Evolutionary conservation across 2,113 vertebrate genomes (phyloP).

Genomic region (Malurus cyaneus): DNA sequence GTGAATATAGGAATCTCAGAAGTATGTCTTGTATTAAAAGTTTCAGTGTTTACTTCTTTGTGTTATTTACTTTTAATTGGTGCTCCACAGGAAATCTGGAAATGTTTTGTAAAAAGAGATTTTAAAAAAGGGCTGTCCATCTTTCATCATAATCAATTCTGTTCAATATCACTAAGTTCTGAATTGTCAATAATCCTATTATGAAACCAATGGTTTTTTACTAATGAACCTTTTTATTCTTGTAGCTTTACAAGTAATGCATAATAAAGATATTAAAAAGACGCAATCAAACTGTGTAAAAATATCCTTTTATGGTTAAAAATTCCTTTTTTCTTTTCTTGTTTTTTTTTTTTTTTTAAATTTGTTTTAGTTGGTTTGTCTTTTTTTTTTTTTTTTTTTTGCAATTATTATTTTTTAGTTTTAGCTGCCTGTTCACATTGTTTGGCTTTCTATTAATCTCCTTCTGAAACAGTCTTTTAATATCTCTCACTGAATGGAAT

Average conservation of each 20-base stretch:
- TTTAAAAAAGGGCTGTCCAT: rapidly evolving
- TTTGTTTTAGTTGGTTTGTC: rapidly evolving
- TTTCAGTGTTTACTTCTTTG: not conserved
- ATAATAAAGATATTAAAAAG: not conserved
- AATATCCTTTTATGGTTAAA: not conserved
- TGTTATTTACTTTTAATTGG: not conserved
- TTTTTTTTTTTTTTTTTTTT: not conserved
- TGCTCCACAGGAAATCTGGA: not conserved
- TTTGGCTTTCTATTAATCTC: not conserved
- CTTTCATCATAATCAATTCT: not conserved
- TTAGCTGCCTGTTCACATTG: not conserved
- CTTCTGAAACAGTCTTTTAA: not conserved
- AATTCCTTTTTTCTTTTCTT: not conserved
- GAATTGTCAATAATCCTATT: not conserved
- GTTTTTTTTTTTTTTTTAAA: too few species aligned
- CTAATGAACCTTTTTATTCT: not conserved
- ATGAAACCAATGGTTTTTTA: not conserved
- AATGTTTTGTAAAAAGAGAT: not conserved
- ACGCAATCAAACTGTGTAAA: not conserved
- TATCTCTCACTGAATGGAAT: not conserved
- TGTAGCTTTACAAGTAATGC: not conserved
- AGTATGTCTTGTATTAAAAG: not conserved
- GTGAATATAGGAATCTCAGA: not conserved
- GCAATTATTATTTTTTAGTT: not conserved
- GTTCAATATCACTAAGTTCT: not conserved